Percentiles rank a stretch among this genome's conserved stretches.
phyloP scores from a whole-genome alignment of 64 coral and sea anemone genomes.

The Astreopora myriophthalma region DNA sequence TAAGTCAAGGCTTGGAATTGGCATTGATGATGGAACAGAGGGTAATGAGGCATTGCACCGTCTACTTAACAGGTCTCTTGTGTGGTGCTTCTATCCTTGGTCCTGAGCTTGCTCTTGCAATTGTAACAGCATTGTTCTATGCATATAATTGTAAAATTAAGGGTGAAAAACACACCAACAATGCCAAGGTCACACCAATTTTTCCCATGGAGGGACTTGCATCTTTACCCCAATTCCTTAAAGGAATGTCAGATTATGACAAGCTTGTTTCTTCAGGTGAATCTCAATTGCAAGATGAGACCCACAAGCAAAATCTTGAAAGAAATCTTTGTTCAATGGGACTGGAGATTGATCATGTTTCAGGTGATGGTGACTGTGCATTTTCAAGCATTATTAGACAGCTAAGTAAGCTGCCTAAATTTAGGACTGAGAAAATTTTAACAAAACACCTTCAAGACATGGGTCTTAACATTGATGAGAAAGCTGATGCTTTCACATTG shows the following conservation, averaged over 20 bases:
- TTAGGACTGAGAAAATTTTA: not conserved
- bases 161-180: slow-evolving; percentile 12
- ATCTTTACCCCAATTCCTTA: not conserved
- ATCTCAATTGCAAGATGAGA: not conserved
- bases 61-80: not conserved
- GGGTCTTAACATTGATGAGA: not conserved
- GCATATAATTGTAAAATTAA: slow-evolving; percentile 9
- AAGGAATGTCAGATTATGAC: not conserved
- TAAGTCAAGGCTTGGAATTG: not conserved
- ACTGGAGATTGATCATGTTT: not conserved
- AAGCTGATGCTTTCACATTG: not conserved
- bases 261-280: not conserved
- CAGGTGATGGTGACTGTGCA: slow-evolving; percentile 39
- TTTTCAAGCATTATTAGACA: slow-evolving; percentile 31
- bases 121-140: not conserved
- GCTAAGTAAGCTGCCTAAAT: not conserved
- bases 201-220: not conserved
- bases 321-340: slow-evolving; percentile 2
- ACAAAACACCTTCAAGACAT: slow-evolving; percentile 14
- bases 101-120: not conserved
- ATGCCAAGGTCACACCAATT: slow-evolving; percentile 18
- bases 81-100: not conserved
- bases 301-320: not conserved
- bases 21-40: not conserved
- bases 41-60: not conserved